phyloP scores from a whole-genome alignment of 2,888 invertebrate genomes.

The Drosophila aldrichi region DNA sequence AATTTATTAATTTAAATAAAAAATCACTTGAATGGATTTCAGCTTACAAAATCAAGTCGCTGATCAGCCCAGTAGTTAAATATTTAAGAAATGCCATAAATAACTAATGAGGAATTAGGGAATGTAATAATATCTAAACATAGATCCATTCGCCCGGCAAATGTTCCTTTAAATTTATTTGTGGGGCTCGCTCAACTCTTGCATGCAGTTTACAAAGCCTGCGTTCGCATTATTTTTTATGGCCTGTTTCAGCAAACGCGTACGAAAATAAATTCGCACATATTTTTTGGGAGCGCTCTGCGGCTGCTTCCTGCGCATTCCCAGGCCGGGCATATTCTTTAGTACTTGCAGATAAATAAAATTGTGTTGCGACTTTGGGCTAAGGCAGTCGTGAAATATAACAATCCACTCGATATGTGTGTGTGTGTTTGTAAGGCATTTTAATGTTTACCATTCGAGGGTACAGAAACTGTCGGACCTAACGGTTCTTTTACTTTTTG shows the following conservation, averaged over 20 bases:
- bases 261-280: slow-evolving; percentile 9
- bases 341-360: slow-evolving; percentile 63
- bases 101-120: too few species aligned
- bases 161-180: neutral
- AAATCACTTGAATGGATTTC: too few species aligned
- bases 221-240: slow-evolving; percentile 10
- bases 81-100: too few species aligned
- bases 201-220: neutral
- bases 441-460: slow-evolving; percentile 57
- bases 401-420: slow-evolving; percentile 8
- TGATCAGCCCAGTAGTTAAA: too few species aligned
- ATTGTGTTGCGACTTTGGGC: slow-evolving; percentile 19
- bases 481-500: slow-evolving; percentile 13
- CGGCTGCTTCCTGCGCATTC: neutral
- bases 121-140: too few species aligned
- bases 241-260: neutral
- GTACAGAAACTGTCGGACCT: slow-evolving; percentile 32
- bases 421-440: slow-evolving; percentile 25
- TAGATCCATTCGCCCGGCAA: neutral
- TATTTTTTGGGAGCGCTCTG: neutral
- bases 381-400: slow-evolving; percentile 28
- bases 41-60: too few species aligned
- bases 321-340: slow-evolving; percentile 33
- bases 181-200: neutral
- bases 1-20: too few species aligned